Conservation (phyloP, 30 jellyfish, hydroid and myxozoan genomes). For the Aurelia aurita complex sp. Pacific region DNA sequence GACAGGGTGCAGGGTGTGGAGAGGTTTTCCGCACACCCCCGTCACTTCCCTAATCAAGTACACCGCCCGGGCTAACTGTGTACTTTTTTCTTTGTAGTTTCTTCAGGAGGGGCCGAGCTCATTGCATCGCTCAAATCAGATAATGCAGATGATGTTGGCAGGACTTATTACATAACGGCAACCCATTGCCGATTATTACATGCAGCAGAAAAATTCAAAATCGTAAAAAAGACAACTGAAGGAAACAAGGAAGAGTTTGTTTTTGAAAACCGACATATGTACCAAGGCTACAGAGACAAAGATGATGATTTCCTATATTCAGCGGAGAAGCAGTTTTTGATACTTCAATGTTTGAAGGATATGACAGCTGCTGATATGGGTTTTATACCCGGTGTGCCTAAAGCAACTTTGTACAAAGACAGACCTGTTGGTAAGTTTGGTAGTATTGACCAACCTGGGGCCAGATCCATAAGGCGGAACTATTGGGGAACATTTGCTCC, state of each 20-base stretch:
- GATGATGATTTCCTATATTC: constrained; percentile 67
- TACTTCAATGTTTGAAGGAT: constrained; percentile 55
- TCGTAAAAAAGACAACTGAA: constrained; percentile 57
- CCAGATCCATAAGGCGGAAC: too few species aligned
- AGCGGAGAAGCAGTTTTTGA: constrained; percentile 82
- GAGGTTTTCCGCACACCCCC: too few species aligned
- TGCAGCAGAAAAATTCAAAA: constrained; percentile 90
- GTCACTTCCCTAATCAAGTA: too few species aligned
- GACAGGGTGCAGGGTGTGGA: too few species aligned
- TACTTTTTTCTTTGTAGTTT: constrained; percentile 23
- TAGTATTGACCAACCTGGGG: too few species aligned
- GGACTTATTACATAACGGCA: constrained; percentile 75
- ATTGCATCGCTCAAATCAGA: constrained; percentile 55
- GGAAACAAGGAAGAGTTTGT: constrained; percentile 73
- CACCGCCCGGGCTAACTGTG: neutral
- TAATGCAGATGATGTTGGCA: constrained; percentile 43
- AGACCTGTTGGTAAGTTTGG: constrained; percentile 88
- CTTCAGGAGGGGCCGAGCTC: constrained; percentile 95
- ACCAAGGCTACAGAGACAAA: constrained; percentile 69
- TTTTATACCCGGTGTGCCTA: constrained; percentile 77
- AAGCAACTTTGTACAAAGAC: constrained; percentile 76
- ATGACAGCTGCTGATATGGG: constrained; percentile 66
- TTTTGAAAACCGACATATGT: constrained; percentile 51
- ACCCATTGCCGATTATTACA: constrained; percentile 40
- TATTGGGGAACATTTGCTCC: too few species aligned